Evolutionary conservation across 2,888 invertebrate genomes (phyloP), one percentile per base, ranked within the genome.

Genomic region (Eupithecia centaureata): DNA sequence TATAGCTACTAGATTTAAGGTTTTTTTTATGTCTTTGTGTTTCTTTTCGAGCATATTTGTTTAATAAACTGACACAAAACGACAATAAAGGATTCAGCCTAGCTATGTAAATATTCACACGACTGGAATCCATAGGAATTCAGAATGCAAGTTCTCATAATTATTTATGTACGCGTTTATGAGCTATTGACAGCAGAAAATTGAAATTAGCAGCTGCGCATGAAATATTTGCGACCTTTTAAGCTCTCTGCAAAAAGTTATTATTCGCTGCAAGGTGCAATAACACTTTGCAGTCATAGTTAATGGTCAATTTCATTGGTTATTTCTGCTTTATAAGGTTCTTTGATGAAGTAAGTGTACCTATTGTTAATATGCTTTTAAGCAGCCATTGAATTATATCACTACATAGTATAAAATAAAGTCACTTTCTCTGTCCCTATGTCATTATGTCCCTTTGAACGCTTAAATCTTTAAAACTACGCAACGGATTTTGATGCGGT

Each of bases 141-240:
- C 51, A 54, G 35, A 38, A 54, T 65, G 28, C 47, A 67, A 57
- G 64, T 28, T 61, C 61, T 42, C 47, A 68, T 58, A 67, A 42
- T 64, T 63, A 63, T 68, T 54, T 66, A 74, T 70, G 73, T 66
- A 65, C 27, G 71, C 63, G 60, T 68, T 64, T 71, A 73, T 81
- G 75, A 81, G 68, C 75, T 79, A 82, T 79, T 75, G 82, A 81
- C 82, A 82, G 82, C 79, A 77, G 76, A 74, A 74, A 77, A 77
- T 77, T 76, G 74, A 73, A 79, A 74, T 72, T 67, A 77, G 73
- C 83, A 84, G 79, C 80, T 84, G 85, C 71, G 62, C 67, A 73
- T 73, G 71, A 75, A 79, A 77, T 74, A 72, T 74, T 72, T 66
- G 66, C 61, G 63, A 68, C 70, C 65, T 67, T 67, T 70, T 15